Evolutionary conservation across 2,113 vertebrate species (phyloP).

Genomic region (Patagioenas fasciata): DNA sequence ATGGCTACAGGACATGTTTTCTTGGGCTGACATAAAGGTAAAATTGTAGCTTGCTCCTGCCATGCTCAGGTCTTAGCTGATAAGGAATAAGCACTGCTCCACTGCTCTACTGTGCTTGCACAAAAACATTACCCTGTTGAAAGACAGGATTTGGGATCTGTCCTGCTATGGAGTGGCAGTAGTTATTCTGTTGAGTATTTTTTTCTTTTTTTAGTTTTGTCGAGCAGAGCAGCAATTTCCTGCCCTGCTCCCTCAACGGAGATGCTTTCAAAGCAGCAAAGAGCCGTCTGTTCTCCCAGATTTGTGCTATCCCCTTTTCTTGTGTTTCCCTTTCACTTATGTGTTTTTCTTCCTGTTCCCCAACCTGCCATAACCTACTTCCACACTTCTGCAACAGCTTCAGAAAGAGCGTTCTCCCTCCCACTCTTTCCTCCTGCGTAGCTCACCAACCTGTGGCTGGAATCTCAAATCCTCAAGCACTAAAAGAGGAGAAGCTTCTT

Average conservation of each 20-base stretch:
- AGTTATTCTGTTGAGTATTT: background rate
- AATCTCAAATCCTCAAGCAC: slow-evolving; percentile 6
- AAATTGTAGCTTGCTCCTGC: background rate
- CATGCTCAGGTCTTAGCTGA: background rate
- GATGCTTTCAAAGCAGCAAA: background rate
- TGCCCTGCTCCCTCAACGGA: background rate
- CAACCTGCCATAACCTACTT: slow-evolving; percentile 12
- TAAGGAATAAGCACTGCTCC: background rate
- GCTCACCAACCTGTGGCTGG: background rate
- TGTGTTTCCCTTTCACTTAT: background rate
- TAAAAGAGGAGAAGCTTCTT: slow-evolving; percentile 16
- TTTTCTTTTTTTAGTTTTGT: background rate
- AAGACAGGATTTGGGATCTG: background rate
- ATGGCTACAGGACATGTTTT: background rate
- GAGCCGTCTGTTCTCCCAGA: background rate
- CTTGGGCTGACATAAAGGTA: background rate
- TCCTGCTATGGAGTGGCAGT: background rate
- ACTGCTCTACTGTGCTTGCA: background rate
- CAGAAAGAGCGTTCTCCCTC: background rate
- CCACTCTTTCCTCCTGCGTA: background rate
- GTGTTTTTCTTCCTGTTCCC: background rate
- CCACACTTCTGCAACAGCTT: background rate
- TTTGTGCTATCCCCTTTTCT: background rate
- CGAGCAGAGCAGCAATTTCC: background rate
- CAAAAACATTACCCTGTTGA: background rate